Base-by-base conservation (phyloP, 2,113 vertebrate genomes). In the Corythoichthys haematopterus region DNA sequence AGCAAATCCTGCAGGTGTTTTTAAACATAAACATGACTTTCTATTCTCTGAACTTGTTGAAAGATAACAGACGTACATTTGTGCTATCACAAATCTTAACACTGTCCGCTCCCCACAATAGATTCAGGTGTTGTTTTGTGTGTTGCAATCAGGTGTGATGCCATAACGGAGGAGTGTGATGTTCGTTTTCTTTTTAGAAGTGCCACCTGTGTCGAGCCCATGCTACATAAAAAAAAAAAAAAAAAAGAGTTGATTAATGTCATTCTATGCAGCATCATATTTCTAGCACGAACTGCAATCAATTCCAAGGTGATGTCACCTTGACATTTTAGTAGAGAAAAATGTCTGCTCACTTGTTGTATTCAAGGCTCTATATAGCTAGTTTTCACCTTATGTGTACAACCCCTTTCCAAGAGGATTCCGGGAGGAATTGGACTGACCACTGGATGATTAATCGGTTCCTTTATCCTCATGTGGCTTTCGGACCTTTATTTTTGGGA, bases 391-490 rank as follows among this genome's bases (percentile, higher is more conserved):
- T 12, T 11, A 11, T 20, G 38, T 43, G 57, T 40, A 38, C 15
- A 40, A 16, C 2, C 15, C 57, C 14, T 38, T 6, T 16, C 37
- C 36, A 7, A 1, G 14, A 38, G 4, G 38, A 43, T 20, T 20
- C 59, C 2, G 4, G 52, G 20, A 33, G 52, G 37, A 60, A 16
- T 80, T 72, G 64, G 85, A 79, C 81, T 88, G 85, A 84, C 85
- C 71, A n/a, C 82, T 11, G 28, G 59, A 71, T 91, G 88, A 90
- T 91, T 83, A 87, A 92, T 92, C 69, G 84, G 79, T 83, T 85
- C 76, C 71, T 53, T 80, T 84, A 85, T 87, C 78, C 81, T 82
- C 74, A 2, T 40, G 79, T 77, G 82, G 77, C 80, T 88, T 85
- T 68, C 1, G 70, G 80, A 86, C 73, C 83, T 80, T 84, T 85